phyloP scores from a whole-genome alignment of 2,797 vertebrate species.

The Xenopus petersii region DNA sequence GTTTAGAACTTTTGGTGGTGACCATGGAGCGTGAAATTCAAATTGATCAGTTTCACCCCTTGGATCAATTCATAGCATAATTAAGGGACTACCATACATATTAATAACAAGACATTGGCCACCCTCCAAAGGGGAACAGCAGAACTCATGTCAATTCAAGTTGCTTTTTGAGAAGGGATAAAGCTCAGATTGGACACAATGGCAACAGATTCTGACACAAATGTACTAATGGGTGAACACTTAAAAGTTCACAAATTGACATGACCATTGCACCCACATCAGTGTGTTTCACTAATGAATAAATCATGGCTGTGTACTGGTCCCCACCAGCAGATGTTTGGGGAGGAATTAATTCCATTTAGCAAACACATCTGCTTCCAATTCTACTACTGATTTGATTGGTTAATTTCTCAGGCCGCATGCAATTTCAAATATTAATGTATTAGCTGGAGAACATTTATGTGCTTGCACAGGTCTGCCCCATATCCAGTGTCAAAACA shows the following conservation, averaged over 20 bases:
- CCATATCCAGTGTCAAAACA: conserved; percentile 51
- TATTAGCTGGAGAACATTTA: conserved; percentile 49
- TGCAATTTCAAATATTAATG: conserved; percentile 60
- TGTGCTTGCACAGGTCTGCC: conserved; percentile 50
- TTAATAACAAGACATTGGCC: too few relatives aligned
- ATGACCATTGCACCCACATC: background rate
- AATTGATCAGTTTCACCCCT: too few relatives aligned
- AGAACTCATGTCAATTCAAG: too few relatives aligned
- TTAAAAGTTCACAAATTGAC: background rate
- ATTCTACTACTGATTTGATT: conserved; percentile 62
- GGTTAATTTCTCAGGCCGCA: conserved; percentile 61
- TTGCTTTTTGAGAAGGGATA: too few relatives aligned
- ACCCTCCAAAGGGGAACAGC: too few relatives aligned
- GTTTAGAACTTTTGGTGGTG: too few relatives aligned
- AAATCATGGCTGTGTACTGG: conserved; percentile 2
- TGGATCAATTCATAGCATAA: too few relatives aligned
- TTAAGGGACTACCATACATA: too few relatives aligned
- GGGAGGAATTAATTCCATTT: conserved; percentile 62
- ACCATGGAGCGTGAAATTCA: too few relatives aligned
- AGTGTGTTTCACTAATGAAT: conserved; percentile 10
- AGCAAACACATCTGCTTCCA: conserved; percentile 66
- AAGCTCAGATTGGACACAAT: too few relatives aligned
- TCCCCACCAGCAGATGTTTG: background rate
- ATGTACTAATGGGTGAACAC: background rate
- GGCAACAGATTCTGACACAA: background rate